phyloP scores from a whole-genome alignment of 2,888 invertebrate species.

The Mycalesis mineus region DNA sequence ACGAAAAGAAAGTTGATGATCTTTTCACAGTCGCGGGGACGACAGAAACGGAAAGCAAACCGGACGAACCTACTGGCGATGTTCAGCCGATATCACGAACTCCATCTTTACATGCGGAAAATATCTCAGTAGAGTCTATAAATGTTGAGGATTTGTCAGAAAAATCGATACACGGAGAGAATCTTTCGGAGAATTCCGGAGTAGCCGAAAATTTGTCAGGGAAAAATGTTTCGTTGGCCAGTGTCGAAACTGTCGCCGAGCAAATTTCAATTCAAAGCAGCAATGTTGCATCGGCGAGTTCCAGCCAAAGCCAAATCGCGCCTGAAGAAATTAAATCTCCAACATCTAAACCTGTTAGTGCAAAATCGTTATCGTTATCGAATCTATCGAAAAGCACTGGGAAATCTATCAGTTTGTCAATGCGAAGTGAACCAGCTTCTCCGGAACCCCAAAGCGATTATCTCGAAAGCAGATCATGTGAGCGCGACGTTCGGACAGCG shows the following conservation, averaged over 20 bases:
- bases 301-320: constrained; percentile 35
- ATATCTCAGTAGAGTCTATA: constrained; percentile 19
- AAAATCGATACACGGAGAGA: constrained; percentile 54
- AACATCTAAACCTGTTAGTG: constrained; percentile 33
- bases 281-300: constrained; percentile 14
- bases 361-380: constrained; percentile 37
- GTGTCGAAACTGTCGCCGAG: constrained; percentile 27
- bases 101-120: constrained; percentile 10
- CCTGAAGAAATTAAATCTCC: constrained; percentile 17
- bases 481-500: constrained; percentile 62
- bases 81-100: background rate
- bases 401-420: constrained; percentile 41
- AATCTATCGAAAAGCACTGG: constrained; percentile 41
- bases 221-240: constrained; percentile 31
- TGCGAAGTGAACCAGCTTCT: constrained; percentile 43
- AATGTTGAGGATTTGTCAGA: constrained; percentile 29
- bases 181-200: constrained; percentile 56
- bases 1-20: constrained; percentile 30
- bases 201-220: constrained; percentile 12
- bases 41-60: constrained; percentile 33
- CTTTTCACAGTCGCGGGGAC: constrained; percentile 34
- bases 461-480: constrained; percentile 32
- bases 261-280: constrained; percentile 31
- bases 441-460: constrained; percentile 44
- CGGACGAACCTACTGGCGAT: constrained; percentile 23